phyloP scores from a whole-genome alignment of 2,888 invertebrate species.

The Rotaria macrura region DNA sequence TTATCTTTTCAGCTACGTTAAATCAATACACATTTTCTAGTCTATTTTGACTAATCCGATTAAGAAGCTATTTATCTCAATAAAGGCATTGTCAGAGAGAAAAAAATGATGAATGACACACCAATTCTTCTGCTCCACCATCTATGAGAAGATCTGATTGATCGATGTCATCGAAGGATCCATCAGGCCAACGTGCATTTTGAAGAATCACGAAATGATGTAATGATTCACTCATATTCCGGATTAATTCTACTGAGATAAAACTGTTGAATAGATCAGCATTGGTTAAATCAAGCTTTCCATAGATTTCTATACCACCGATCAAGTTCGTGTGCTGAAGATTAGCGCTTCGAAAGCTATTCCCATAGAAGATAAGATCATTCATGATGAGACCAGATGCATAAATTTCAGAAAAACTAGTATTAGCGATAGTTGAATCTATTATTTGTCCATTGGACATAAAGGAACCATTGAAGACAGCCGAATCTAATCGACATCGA shows the following conservation, averaged over 20 bases:
- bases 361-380: neutral
- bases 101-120: neutral
- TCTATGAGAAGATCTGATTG: neutral
- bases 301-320: neutral
- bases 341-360: neutral
- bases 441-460: neutral
- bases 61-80: neutral
- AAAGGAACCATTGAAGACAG: neutral
- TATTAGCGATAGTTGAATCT: neutral
- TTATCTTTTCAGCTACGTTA: no score
- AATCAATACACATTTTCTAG: no score
- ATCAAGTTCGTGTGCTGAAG: neutral
- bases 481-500: neutral
- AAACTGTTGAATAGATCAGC: neutral
- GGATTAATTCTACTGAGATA: no score
- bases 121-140: neutral
- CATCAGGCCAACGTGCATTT: neutral
- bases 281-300: neutral
- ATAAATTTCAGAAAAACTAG: neutral
- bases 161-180: neutral
- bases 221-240: neutral
- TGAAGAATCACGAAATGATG: neutral
- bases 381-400: neutral
- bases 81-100: neutral
- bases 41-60: neutral